Conservation (phyloP, 2,888 invertebrate genomes). For the Dione juno region DNA sequence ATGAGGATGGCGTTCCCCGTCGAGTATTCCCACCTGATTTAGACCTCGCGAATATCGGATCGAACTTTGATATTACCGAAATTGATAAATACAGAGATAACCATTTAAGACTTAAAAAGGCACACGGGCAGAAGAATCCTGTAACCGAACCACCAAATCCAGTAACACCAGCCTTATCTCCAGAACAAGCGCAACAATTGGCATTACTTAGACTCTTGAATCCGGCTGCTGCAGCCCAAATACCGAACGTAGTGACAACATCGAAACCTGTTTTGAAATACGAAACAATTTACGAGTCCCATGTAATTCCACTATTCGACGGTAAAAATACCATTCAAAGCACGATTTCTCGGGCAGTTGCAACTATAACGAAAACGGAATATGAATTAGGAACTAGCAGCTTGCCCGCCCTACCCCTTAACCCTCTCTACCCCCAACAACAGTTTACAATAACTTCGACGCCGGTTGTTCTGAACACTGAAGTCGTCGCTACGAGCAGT, state of each 20-base stretch:
- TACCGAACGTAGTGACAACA: conserved; percentile 89
- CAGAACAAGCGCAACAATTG: conserved; percentile 89
- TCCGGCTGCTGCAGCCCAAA: conserved; percentile 86
- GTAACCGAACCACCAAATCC: conserved; percentile 79
- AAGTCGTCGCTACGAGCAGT: conserved; percentile 91
- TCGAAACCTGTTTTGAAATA: conserved; percentile 89
- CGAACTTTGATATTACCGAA: conserved; percentile 88
- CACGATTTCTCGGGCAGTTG: conserved; percentile 90
- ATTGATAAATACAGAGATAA: conserved; percentile 86
- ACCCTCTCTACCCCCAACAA: conserved; percentile 84
- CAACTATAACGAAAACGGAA: conserved; percentile 90
- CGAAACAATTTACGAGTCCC: conserved; percentile 92
- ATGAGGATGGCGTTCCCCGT: conserved; percentile 77
- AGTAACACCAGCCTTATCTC: conserved; percentile 82
- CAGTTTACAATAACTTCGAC: conserved; percentile 91
- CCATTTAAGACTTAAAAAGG: conserved; percentile 78
- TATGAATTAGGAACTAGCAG: conserved; percentile 90
- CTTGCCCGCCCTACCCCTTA: conserved; percentile 83
- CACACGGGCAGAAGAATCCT: conserved; percentile 77
- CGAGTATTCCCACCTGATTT: conserved; percentile 86
- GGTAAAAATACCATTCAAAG: conserved; percentile 89
- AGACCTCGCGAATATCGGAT: conserved; percentile 88
- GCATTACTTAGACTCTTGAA: conserved; percentile 88
- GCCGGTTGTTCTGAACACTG: conserved; percentile 90
- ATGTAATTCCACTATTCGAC: conserved; percentile 90